Percentiles rank a stretch among this genome's conserved stretches.
phyloP scores from a whole-genome alignment of 35 echinoderm and acorn worm genomes.

The Ophioderma brevispina region DNA sequence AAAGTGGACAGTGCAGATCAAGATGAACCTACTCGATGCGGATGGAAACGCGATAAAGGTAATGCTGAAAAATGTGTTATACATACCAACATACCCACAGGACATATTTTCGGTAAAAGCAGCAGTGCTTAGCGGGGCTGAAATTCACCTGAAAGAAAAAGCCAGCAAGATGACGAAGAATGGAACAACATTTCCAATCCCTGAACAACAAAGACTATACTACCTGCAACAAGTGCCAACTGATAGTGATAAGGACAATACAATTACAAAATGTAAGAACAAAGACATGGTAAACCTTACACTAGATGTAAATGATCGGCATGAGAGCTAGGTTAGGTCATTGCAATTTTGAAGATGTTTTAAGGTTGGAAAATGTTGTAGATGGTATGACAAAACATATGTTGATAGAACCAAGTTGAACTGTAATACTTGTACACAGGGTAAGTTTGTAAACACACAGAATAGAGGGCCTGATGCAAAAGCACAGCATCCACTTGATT shows the following conservation, averaged over 20 bases:
- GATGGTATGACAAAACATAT: not conserved
- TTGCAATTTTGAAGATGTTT: not conserved
- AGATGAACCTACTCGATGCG: not conserved
- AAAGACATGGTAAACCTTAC: not conserved
- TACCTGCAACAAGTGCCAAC: not conserved
- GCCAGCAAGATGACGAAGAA: not conserved
- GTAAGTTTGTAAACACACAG: conserved; percentile 53
- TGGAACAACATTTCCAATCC: not conserved
- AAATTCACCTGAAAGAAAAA: not conserved
- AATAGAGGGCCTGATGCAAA: conserved; percentile 43
- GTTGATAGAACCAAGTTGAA: conserved; percentile 19
- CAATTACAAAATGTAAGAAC: not conserved
- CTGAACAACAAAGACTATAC: not conserved
- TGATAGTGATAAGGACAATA: too few relatives aligned
- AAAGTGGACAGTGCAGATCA: not conserved
- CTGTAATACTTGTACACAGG: conserved; percentile 38
- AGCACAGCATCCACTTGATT: not conserved
- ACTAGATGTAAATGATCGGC: not conserved
- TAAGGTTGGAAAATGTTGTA: not conserved
- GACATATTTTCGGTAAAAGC: not conserved
- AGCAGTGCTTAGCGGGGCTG: not conserved
- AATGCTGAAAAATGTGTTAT: not conserved
- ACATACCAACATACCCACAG: not conserved
- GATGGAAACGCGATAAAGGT: not conserved
- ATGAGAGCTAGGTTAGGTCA: not conserved